Evolutionary conservation across 2,888 invertebrate species (phyloP), one percentile per base, ranked within the genome.

Genomic region (Brachyptera risi): DNA sequence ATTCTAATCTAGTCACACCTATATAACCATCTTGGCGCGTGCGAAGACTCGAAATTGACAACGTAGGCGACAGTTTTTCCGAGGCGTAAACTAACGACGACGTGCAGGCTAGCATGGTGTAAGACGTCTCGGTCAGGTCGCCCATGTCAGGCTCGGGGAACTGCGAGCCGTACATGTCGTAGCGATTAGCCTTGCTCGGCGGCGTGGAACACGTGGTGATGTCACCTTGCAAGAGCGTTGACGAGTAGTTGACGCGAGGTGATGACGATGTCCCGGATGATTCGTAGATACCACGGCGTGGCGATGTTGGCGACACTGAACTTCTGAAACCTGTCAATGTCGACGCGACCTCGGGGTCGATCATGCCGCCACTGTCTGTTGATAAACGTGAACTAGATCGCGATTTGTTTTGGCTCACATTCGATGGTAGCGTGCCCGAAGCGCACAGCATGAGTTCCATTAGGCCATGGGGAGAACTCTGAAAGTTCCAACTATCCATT

Each of bases 401-500:
- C 63, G 79, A 76, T 35, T 72, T 70, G 5, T 70, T 71, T 3
- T 71, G 68, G 56, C 70, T 71, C 21, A 71, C 65, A 1, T 75
- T 69, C 35, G 78, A 71, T 38, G 78, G 71, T 65, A 80, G 80
- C 67, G 81, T 71, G 11, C 74, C 78, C 58, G 73, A 73, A 44
- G 79, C 77, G 5, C 80, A 73, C 63, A 83, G 70, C 71, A 83
- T 76, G 60, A 84, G 77, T 66, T 83, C 83, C 65, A 83, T 83
- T 70, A 83, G 80, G 70, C 79, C 82, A 68, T 83, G 79, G 68
- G 84, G 82, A 73, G 83, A 83, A 67, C 83, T 83, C 58, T 83
- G 83, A 67, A 86, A 86, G 35, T 81, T 85, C 88, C 88, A 88
- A 70, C 80, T 82, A 65, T 85, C 84, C 59, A 79, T 76, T 56